Conservation (phyloP, 2,113 vertebrate genomes). For the Gadus chalcogrammus region DNA sequence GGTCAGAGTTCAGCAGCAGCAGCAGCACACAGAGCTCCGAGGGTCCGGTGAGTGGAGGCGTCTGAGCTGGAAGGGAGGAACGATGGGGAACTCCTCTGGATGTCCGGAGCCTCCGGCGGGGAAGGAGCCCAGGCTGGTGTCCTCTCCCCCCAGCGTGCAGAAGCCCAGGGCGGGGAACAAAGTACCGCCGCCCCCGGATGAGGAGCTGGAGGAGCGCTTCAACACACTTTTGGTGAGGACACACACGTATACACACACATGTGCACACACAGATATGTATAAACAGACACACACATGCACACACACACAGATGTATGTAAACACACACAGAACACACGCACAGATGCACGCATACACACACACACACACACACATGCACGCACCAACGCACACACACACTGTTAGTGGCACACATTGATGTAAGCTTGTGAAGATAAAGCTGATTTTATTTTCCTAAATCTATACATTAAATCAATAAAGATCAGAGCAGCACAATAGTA, state of each 20-base stretch:
- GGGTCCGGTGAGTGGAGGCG: background rate
- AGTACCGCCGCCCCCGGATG: background rate
- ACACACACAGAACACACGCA: background rate
- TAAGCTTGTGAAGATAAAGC: no score
- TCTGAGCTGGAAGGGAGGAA: background rate
- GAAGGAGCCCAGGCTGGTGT: background rate
- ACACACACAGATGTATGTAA: background rate
- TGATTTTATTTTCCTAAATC: no score
- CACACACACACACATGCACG: background rate
- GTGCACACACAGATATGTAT: background rate
- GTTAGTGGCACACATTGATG: background rate
- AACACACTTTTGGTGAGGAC: background rate
- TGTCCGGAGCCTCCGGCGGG: background rate
- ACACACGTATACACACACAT: background rate
- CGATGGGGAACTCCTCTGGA: background rate
- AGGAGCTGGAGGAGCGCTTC: background rate
- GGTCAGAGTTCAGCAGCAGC: background rate
- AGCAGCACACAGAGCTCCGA: background rate
- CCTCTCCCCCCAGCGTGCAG: background rate
- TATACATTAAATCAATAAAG: no score
- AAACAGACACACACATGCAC: background rate
- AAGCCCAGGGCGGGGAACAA: background rate
- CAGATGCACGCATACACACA: background rate
- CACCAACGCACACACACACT: background rate
- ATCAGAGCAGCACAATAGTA: no score